Evolutionary conservation across 2,113 vertebrate species (phyloP), one percentile per base, ranked within the genome.

Genomic region (Eretmochelys imbricata): DNA sequence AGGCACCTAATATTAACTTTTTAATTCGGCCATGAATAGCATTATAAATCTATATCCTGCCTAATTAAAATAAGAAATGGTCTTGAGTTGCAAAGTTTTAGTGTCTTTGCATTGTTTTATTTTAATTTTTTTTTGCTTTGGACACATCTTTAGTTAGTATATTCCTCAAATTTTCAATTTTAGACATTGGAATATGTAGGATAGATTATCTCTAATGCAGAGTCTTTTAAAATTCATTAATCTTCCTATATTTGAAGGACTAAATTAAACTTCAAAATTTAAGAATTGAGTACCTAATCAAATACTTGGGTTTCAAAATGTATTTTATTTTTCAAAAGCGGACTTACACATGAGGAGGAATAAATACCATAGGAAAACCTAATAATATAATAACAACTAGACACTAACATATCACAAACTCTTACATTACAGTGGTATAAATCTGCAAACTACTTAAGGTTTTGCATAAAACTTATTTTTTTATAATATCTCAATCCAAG

Each of bases 401-500:
- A 1, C 25, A 53, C 1, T 16, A 59, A 89, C 1, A 4, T 92
- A 83, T 81, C 79, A 80, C 17, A 93, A 62, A 25, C 90, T 80
- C 5, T 1, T 29, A 75, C 1, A 1, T 91, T 89, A 62, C 42
- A 4, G 14, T 25, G 69, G 50, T 93, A 91, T 57, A 51, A 72
- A 55, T 49, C 93, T 72, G 75, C 48, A 86, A 3, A 89, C 86
- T 35, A 51, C 42, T 31, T 93, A 20, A 22, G 87, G 54, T 81
- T 95, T 80, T 93, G 87, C 90, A 85, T 83, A 57, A 94, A 94
- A 78, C 57, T 38, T 72, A 94, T 42, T 88, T 42, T 62, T 91
- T 31, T 38, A 80, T 87, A 95, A 29, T 83, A 65, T 94, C 95
- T 93, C 93, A 95, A 95, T 92, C 89, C 53, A 89, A 0, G 75